Conservation (phyloP, 2,888 invertebrate species). For the Branchipolynoe longqiensis region DNA sequence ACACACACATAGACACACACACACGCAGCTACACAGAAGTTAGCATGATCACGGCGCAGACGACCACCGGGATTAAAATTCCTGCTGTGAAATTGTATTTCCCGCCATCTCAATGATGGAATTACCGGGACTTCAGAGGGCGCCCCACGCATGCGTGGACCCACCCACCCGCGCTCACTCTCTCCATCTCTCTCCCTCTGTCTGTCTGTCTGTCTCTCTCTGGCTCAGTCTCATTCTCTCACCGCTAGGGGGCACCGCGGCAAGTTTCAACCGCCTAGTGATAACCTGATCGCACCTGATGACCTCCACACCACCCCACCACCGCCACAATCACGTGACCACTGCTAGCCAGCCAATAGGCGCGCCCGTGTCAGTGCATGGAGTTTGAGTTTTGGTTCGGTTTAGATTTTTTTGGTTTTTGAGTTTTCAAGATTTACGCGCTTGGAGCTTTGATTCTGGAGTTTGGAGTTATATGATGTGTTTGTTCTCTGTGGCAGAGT, state of each 20-base stretch:
- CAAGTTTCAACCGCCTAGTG: conserved; percentile 54
- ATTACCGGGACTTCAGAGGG: conserved; percentile 39
- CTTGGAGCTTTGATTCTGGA: too few species aligned
- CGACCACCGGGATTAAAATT: conserved; percentile 51
- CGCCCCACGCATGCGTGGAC: too few species aligned
- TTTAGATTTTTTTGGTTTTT: too few species aligned
- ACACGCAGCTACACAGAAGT: too few species aligned
- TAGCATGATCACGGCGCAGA: conserved; percentile 46
- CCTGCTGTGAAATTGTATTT: conserved; percentile 58
- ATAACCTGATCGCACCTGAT: conserved; percentile 48
- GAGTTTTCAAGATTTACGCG: too few species aligned
- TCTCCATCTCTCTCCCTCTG: not conserved
- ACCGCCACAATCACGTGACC: conserved; percentile 56
- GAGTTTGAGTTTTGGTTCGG: too few species aligned
- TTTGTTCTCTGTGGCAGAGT: too few species aligned
- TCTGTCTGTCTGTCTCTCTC: conserved; percentile 23
- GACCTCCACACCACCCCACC: too few species aligned
- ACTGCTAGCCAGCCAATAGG: conserved; percentile 24
- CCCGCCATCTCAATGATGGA: conserved; percentile 43
- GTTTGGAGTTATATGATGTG: too few species aligned
- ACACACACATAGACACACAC: not conserved
- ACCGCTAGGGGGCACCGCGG: not conserved
- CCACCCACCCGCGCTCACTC: too few species aligned
- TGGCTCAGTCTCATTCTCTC: not conserved
- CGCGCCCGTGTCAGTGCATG: too few species aligned